Evolutionary conservation across 2,888 invertebrate genomes (phyloP).

Genomic region (Bellardia pandia): DNA sequence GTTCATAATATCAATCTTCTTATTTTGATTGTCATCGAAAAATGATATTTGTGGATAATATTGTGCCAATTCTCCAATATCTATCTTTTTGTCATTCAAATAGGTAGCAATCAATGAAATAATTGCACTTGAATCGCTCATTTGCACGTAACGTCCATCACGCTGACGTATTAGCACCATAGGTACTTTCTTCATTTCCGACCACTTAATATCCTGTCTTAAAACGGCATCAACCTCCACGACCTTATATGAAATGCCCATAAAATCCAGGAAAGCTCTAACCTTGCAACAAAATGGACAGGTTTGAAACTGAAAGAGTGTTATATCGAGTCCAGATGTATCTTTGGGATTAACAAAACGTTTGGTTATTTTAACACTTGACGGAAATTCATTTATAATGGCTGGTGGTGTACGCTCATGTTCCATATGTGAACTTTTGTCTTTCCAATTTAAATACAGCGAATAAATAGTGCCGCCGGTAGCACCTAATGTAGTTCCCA

Average conservation of each 20-base stretch:
- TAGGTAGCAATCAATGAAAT: constrained; percentile 94
- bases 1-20: constrained; percentile 91
- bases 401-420: constrained; percentile 79
- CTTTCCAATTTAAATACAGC: constrained; percentile 78
- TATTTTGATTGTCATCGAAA: constrained; percentile 88
- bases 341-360: constrained; percentile 89
- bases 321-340: constrained; percentile 89
- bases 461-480: constrained; percentile 86
- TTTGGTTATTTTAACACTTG: constrained; percentile 85
- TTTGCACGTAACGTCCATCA: constrained; percentile 90
- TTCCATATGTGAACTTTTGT: constrained; percentile 82
- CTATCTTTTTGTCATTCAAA: constrained; percentile 86
- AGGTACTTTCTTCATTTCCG: constrained; percentile 97
- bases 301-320: constrained; percentile 97
- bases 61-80: constrained; percentile 89
- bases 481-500: constrained; percentile 87
- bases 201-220: constrained; percentile 96
- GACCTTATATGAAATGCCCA: constrained; percentile 96
- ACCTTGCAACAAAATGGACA: constrained; percentile 98
- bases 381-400: constrained; percentile 84
- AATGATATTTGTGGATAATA: constrained; percentile 91
- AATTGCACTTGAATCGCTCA: constrained; percentile 97
- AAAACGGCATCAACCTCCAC: constrained; percentile 99
- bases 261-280: constrained; percentile 94
- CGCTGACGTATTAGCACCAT: constrained; percentile 91